phyloP scores from a whole-genome alignment of 2,888 invertebrate species.

The Aethes cnicana region DNA sequence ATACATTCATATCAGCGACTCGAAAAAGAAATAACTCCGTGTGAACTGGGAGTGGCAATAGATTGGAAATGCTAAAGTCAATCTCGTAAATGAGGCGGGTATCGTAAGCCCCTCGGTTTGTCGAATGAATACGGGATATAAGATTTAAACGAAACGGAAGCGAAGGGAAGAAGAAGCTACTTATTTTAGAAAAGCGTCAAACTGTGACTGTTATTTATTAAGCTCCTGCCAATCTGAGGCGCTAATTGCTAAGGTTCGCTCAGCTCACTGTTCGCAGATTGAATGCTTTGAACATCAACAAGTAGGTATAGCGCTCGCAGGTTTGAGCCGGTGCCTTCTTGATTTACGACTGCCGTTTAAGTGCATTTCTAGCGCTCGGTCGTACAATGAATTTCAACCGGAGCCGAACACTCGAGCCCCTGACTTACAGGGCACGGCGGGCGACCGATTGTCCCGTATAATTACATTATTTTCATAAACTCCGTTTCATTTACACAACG shows the following conservation, averaged over 20 bases:
- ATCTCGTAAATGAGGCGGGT: conserved; percentile 30
- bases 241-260: conserved; percentile 54
- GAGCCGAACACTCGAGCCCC: conserved; percentile 12
- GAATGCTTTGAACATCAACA: conserved; percentile 43
- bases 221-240: conserved; percentile 48
- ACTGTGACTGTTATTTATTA: conserved; percentile 51
- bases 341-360: conserved; percentile 23
- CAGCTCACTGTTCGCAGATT: conserved; percentile 43
- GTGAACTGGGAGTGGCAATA: conserved; percentile 27
- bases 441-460: conserved; percentile 15
- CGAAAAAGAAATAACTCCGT: conserved; percentile 19
- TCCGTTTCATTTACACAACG: conserved; percentile 5
- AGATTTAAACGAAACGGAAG: conserved; percentile 20
- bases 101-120: conserved; percentile 28
- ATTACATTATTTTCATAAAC: conserved; percentile 27
- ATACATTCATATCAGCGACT: conserved; percentile 22
- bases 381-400: conserved; percentile 20
- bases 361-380: conserved; percentile 22
- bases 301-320: conserved; percentile 26
- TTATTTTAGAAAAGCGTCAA: conserved; percentile 35
- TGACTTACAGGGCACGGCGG: conserved; percentile 8
- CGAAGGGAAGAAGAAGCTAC: conserved; percentile 25
- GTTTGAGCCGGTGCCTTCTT: conserved; percentile 11
- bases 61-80: conserved; percentile 31
- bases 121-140: conserved; percentile 28